phyloP scores from a whole-genome alignment of 2,797 vertebrate species.

The Loris lydekkerianus region DNA sequence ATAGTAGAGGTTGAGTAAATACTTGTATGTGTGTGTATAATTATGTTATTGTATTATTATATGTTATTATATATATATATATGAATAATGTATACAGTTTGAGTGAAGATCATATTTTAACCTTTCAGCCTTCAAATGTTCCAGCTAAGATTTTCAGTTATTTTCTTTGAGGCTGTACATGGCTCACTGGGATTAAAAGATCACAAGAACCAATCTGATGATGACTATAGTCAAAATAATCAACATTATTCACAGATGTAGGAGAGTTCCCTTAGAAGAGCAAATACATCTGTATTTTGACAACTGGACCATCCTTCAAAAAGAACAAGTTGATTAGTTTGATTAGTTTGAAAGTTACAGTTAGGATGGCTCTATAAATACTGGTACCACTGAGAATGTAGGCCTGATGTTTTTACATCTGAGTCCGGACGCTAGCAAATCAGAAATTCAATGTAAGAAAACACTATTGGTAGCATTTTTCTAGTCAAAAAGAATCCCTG shows the following conservation, averaged over 20 bases:
- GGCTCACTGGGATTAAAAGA: slow-evolving; percentile 19
- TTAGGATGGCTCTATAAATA: background rate
- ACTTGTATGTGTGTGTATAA: background rate
- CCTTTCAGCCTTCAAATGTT: background rate
- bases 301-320: background rate
- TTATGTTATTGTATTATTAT: too few relatives aligned
- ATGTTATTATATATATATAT: background rate
- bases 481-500: background rate
- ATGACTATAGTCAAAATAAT: background rate
- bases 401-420: background rate
- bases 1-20: background rate
- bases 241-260: background rate
- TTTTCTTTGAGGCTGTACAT: background rate
- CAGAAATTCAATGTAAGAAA: slow-evolving; percentile 22
- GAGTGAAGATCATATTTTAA: background rate
- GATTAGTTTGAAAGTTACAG: background rate
- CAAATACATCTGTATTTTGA: slow-evolving; percentile 2
- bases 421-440: background rate
- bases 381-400: background rate
- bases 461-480: background rate
- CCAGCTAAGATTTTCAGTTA: background rate
- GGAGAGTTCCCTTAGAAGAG: background rate
- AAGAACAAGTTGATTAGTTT: background rate
- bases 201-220: background rate
- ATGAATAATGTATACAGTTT: background rate